phyloP scores from a whole-genome alignment of 2,797 vertebrate genomes.

The Peromyscus melanophrys region DNA sequence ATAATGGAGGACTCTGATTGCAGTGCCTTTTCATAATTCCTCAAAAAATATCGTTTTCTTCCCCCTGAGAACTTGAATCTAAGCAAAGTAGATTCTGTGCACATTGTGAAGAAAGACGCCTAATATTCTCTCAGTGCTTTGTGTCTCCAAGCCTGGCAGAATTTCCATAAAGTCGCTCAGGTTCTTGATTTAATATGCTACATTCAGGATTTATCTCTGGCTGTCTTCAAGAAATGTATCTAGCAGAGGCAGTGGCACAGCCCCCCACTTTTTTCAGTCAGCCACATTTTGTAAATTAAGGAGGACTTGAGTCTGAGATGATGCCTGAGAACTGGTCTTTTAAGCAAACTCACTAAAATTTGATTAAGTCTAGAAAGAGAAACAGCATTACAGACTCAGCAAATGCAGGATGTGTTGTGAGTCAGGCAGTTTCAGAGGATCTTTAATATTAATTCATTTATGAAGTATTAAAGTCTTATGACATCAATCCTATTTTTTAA shows the following conservation, averaged over 20 bases:
- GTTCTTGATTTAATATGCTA: slow-evolving; percentile 59
- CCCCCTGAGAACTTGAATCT: slow-evolving; percentile 79
- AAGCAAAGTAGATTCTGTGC: slow-evolving; percentile 67
- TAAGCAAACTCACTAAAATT: neutral
- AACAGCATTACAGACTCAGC: neutral
- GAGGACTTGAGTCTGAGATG: neutral
- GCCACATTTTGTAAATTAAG: slow-evolving; percentile 1
- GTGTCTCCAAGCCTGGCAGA: slow-evolving; percentile 2
- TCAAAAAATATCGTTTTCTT: slow-evolving; percentile 76
- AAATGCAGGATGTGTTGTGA: neutral
- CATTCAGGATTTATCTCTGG: slow-evolving; percentile 66
- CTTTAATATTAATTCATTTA: neutral
- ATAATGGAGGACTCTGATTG: slow-evolving; percentile 86
- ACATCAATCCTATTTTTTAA: neutral
- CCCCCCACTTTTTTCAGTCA: neutral
- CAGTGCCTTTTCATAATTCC: slow-evolving; percentile 84
- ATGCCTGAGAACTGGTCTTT: neutral
- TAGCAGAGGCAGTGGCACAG: neutral
- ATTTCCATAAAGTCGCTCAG: slow-evolving; percentile 62
- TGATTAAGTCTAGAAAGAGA: neutral
- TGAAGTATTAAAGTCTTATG: neutral
- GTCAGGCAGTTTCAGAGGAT: neutral
- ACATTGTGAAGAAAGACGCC: slow-evolving; percentile 61
- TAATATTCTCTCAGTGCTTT: slow-evolving; percentile 42
- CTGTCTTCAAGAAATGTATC: slow-evolving; percentile 51